phyloP scores from a whole-genome alignment of 2,113 vertebrate species.

The Cochlearius cochlearius region DNA sequence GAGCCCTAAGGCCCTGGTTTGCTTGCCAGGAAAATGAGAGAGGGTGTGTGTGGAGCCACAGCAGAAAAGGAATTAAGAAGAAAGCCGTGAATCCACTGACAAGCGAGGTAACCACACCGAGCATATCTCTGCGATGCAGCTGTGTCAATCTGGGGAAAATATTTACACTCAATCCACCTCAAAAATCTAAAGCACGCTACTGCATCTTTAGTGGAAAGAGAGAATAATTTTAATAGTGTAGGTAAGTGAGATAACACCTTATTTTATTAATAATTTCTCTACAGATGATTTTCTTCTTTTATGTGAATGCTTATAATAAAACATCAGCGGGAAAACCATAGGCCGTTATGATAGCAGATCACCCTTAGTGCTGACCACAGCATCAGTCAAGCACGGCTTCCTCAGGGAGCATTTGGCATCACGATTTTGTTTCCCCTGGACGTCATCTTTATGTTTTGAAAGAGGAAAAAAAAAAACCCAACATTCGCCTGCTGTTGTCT shows the following conservation, averaged over 20 bases:
- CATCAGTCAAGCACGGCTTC: background rate
- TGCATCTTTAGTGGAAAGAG: background rate
- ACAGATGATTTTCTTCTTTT: background rate
- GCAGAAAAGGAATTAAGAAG: conserved; percentile 4
- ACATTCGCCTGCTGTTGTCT: background rate
- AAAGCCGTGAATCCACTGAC: background rate
- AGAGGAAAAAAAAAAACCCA: background rate
- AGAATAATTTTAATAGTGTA: background rate
- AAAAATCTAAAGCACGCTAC: background rate
- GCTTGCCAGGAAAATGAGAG: background rate
- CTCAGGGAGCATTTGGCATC: background rate
- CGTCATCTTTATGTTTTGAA: background rate
- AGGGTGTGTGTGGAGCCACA: background rate
- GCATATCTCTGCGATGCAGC: background rate
- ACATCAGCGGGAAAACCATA: background rate
- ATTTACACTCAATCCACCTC: background rate
- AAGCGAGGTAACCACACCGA: background rate
- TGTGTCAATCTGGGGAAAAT: conserved; percentile 2
- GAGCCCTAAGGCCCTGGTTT: background rate
- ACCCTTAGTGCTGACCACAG: accelerated
- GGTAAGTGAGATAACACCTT: background rate
- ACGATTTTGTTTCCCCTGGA: background rate
- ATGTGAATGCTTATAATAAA: background rate
- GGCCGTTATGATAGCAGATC: background rate
- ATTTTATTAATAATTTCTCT: background rate